Base-by-base conservation (phyloP, 2,888 invertebrate species). In the Leucophora obtusa region DNA sequence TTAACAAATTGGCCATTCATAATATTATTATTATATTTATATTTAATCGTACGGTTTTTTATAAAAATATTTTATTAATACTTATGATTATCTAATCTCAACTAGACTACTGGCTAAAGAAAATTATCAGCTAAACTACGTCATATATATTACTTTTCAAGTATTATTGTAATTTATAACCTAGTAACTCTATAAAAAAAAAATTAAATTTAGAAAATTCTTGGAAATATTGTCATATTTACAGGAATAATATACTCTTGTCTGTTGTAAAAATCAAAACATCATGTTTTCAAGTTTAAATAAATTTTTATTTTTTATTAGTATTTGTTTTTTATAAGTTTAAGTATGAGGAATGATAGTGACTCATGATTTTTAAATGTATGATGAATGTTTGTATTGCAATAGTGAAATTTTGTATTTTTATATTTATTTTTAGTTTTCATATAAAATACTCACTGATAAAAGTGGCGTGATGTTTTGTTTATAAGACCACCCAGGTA, bases 391-490 rank as follows among this genome's bases (percentile, higher is more conserved):
- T 51, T 18, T 17, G 51, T 11, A 51, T 9, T 18, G 10, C 9
- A 51, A 18, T 43, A 56, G 21, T 38, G 10, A 28, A 56, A 58
- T 47, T 33, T 58, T 58, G 28, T 56, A n/a, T 71, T 53, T 62
- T 35, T 11, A 59, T 56, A 33, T 15, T 35, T 33, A 60, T 58
- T 68, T 53, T 17, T 10, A 33, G 33, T 9, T 33, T 33, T 8
- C 2, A 15, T 54, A 33, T 21, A 63, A 60, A 21, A 58, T 10
- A 14, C 2, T 8, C 7, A 18, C 56, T 63, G 66, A 63, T 75
- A 72, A 79, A 71, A 75, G 70, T 80, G 79, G 79, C 75, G 71
- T 80, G 75, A 75, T 80, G 38, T 75, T 75, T 80, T 74, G 66
- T 53, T 74, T 68, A 38, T 51, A n/a, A n/a, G n/a, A n/a, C n/a